These are phyloP conservation scores for Biston stratarius DNA, from an alignment of 2,888 invertebrate species.

Conservation along the genomic window DNA sequence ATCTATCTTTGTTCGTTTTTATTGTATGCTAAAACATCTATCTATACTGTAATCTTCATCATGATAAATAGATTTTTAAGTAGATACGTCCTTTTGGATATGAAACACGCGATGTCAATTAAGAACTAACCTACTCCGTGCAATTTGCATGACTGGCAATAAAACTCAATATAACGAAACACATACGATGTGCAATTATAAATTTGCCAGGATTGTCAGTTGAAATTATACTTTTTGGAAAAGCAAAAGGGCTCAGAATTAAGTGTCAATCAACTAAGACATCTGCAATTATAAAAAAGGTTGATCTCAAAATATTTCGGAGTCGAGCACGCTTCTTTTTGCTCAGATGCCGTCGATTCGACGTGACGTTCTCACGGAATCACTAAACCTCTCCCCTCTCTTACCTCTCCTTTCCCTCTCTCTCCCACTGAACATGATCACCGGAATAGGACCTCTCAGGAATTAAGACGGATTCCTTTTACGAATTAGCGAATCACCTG, in stretches of 20 bases:
- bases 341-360: conserved; percentile 77
- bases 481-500: conserved; percentile 85
- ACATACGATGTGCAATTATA: conserved; percentile 36
- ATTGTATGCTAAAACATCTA: no score
- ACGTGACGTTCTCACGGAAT: conserved; percentile 84
- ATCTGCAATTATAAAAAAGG: conserved; percentile 61
- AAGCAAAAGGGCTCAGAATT: conserved; percentile 57
- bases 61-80: no score
- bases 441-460: conserved; percentile 61
- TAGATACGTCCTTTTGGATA: background rate
- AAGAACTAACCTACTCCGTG: background rate
- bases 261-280: conserved; percentile 60
- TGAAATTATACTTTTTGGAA: conserved; percentile 37
- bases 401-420: conserved; percentile 42
- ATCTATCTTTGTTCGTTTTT: no score
- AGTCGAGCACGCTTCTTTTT: conserved; percentile 66
- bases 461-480: conserved; percentile 78
- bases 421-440: conserved; percentile 53
- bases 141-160: conserved; percentile 20
- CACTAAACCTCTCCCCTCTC: conserved; percentile 2
- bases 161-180: conserved; percentile 16
- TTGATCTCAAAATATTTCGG: conserved; percentile 57
- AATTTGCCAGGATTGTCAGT: conserved; percentile 41
- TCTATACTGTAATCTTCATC: no score
- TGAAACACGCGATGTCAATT: background rate